Evolutionary conservation across 2,797 vertebrate genomes (phyloP).

Genomic region (Oreochromis mossambicus): DNA sequence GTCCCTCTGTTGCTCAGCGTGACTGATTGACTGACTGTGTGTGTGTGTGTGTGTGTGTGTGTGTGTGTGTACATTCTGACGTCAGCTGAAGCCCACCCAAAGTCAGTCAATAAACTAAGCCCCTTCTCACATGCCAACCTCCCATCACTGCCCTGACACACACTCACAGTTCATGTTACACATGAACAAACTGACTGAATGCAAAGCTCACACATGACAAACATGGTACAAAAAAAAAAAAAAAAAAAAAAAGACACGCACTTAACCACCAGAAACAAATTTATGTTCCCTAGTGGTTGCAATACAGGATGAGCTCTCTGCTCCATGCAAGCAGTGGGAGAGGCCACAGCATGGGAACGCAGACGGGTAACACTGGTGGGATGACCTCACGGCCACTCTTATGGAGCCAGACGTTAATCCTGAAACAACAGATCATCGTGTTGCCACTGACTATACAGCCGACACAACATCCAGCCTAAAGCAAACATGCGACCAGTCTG

Average conservation of each 20-base stretch:
- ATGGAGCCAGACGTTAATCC: constrained; percentile 70
- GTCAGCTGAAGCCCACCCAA: constrained; percentile 48
- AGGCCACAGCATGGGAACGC: constrained; percentile 43
- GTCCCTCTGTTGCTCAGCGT: constrained; percentile 44
- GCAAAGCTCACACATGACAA: background rate
- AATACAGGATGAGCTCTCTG: background rate
- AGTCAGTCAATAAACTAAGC: constrained; percentile 36
- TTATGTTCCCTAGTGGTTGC: background rate
- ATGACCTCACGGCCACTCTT: constrained; percentile 51
- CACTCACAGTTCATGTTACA: background rate
- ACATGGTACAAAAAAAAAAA: background rate
- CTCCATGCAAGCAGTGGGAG: background rate
- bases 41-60: background rate
- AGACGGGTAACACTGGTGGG: constrained; percentile 12
- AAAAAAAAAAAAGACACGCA: background rate
- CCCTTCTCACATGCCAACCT: background rate
- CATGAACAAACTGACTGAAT: background rate
- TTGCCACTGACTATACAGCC: constrained; percentile 15
- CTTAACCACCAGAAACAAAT: background rate
- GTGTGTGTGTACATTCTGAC: background rate
- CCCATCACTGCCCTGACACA: background rate
- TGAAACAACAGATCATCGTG: constrained; percentile 58
- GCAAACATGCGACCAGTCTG: constrained; percentile 32
- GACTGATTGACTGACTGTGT: background rate
- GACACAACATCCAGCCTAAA: constrained; percentile 25